A percentile compares a stretch with the other conserved stretches of the same genome.
phyloP scores from a whole-genome alignment of 30 jellyfish, hydroid and myxozoan genomes.

The Aurelia aurita region DNA sequence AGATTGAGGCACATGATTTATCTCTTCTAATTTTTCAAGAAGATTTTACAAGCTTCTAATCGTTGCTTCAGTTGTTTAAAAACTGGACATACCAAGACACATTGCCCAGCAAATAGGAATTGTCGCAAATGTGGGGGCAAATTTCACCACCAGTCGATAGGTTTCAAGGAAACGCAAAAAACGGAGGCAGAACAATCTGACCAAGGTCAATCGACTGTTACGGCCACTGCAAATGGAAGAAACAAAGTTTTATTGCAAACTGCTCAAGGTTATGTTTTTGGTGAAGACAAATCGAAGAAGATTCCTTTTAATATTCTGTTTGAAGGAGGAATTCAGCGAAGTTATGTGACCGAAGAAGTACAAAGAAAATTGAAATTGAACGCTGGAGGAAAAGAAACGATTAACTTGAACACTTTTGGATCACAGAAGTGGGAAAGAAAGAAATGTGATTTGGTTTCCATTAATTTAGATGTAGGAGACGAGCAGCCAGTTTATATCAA shows the following conservation, averaged over 20 bases:
- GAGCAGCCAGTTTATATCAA: background rate
- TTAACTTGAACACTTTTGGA: constrained; percentile 58
- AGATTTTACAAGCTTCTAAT: background rate
- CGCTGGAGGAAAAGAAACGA: constrained; percentile 27
- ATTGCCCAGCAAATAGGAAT: constrained; percentile 7
- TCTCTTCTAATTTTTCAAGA: no score
- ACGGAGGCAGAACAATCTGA: background rate
- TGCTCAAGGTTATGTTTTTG: constrained; percentile 43
- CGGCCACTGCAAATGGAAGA: constrained; percentile 11
- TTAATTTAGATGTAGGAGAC: constrained; percentile 27
- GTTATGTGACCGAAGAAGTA: constrained; percentile 51
- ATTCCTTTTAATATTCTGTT: constrained; percentile 22
- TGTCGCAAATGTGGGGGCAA: constrained; percentile 22
- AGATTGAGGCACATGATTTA: no score
- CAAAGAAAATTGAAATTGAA: constrained; percentile 13
- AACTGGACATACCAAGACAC: constrained; percentile 7
- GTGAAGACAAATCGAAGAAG: constrained; percentile 23
- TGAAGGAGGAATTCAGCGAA: constrained; percentile 59
- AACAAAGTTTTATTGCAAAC: constrained; percentile 52
- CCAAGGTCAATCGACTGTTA: background rate
- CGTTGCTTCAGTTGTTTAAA: constrained; percentile 41
- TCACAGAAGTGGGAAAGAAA: constrained; percentile 31
- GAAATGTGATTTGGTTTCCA: constrained; percentile 18
- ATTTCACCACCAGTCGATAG: constrained; percentile 1
- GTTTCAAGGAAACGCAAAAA: background rate